These are phyloP conservation scores for Proterorhinus semilunaris DNA, from an alignment of 2,113 vertebrate genomes.

Conservation along the genomic window DNA sequence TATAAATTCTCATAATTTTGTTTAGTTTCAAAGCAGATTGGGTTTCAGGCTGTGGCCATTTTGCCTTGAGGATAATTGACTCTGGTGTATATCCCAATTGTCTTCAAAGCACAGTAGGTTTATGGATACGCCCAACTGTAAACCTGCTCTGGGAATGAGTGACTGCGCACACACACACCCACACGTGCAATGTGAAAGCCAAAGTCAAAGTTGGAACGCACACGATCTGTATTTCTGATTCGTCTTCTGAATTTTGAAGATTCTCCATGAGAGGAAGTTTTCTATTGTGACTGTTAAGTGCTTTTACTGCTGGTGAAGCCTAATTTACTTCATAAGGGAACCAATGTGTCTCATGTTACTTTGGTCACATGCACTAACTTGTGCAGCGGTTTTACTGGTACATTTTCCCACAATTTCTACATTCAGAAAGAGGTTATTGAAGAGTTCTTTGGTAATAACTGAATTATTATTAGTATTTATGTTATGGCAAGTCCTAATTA, in stretches of 20 bases:
- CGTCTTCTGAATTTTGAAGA: conserved; percentile 14
- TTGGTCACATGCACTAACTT: conserved; percentile 70
- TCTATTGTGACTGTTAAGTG: neutral
- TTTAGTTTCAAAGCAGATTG: conserved; percentile 30
- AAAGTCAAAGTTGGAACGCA: conserved; percentile 19
- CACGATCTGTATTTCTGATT: conserved; percentile 34
- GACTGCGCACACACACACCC: conserved; percentile 45
- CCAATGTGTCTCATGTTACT: conserved; percentile 21
- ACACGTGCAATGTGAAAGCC: conserved; percentile 24
- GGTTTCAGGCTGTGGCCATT: conserved; percentile 27
- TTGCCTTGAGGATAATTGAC: conserved; percentile 28
- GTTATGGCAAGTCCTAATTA: too few relatives aligned
- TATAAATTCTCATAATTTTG: conserved; percentile 33
- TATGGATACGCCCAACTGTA: conserved; percentile 50
- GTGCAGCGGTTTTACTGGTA: conserved; percentile 31
- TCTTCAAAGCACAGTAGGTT: conserved; percentile 56
- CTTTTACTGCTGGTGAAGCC: conserved; percentile 11
- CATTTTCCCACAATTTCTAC: conserved; percentile 45
- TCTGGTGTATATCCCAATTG: conserved; percentile 32
- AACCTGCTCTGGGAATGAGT: conserved; percentile 46
- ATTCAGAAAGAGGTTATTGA: too few relatives aligned
- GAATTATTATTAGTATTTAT: too few relatives aligned
- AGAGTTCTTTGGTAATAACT: too few relatives aligned
- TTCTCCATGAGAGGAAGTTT: neutral
- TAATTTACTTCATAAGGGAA: conserved; percentile 19